Percentiles rank a stretch among this genome's conserved stretches.
These are phyloP conservation scores for Crotalus horridus DNA, from an alignment of 2,113 vertebrate genomes.

Conservation along the genomic window DNA sequence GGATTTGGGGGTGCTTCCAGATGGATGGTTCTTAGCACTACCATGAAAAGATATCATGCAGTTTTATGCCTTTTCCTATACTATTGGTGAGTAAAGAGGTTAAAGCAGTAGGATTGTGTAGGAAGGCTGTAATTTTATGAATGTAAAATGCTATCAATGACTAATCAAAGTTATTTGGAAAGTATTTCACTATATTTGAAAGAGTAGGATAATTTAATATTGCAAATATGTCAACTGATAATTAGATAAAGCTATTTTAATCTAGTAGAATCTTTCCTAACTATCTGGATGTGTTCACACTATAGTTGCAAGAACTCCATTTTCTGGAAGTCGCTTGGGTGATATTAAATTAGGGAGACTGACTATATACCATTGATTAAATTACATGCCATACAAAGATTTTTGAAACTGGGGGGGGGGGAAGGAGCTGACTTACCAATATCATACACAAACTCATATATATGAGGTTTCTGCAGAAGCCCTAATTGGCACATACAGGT, in stretches of 20 bases:
- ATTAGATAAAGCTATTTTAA: neutral
- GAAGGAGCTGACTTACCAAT: conserved; percentile 77
- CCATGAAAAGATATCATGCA: neutral
- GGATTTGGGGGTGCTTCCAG: neutral
- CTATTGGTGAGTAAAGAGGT: neutral
- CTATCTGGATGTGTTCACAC: neutral
- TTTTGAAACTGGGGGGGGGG: neutral
- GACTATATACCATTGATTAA: neutral
- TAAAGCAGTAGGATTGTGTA: neutral
- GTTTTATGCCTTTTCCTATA: neutral
- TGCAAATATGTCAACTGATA: neutral
- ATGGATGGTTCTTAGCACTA: neutral
- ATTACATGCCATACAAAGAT: neutral
- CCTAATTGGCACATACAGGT: conserved; percentile 97
- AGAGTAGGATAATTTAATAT: neutral
- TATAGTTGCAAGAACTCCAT: neutral
- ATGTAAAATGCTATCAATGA: neutral
- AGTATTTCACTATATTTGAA: neutral
- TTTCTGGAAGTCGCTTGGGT: neutral
- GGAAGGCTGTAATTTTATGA: neutral
- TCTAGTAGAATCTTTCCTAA: neutral
- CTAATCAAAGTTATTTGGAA: neutral
- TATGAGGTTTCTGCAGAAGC: conserved; percentile 92
- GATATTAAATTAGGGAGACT: neutral
- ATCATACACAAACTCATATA: conserved; percentile 95